phyloP scores from a whole-genome alignment of 1,140 invertebrate genomes.

The Melitaea cinxia region DNA sequence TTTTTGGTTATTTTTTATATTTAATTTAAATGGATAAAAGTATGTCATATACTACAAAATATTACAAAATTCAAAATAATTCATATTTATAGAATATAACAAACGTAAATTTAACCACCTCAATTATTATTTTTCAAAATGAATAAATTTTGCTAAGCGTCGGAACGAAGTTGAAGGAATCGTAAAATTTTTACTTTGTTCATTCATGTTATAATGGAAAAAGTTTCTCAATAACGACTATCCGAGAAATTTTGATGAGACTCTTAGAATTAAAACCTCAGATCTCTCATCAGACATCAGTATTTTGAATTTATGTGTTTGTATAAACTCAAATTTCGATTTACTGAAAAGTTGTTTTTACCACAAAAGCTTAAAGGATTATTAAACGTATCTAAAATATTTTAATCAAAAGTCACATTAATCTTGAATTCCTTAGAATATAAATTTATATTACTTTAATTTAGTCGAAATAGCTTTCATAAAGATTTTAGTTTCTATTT shows the following conservation, averaged over 20 bases:
- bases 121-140: background rate
- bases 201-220: constrained; percentile 22
- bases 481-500: too few species aligned
- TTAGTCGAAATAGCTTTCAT: too few species aligned
- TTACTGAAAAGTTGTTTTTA: background rate
- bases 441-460: too few species aligned
- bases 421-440: too few species aligned
- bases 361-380: background rate
- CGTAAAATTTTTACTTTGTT: constrained; percentile 16
- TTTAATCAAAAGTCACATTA: background rate
- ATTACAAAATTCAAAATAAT: too few species aligned
- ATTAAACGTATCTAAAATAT: too few species aligned
- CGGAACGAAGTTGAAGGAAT: constrained; percentile 9
- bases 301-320: too few species aligned
- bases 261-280: constrained; percentile 5
- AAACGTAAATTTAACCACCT: too few species aligned
- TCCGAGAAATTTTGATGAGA: constrained; percentile 6
- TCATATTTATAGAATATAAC: too few species aligned
- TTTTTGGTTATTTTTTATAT: too few species aligned
- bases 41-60: too few species aligned
- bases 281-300: constrained; percentile 1
- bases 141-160: background rate
- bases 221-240: constrained; percentile 18
- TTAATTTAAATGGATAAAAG: too few species aligned
- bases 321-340: background rate